A percentile compares a stretch with the other conserved stretches of the same genome.
Evolutionary conservation across 2,797 vertebrate species (phyloP).

Genomic region (Clarias pachynema): DNA sequence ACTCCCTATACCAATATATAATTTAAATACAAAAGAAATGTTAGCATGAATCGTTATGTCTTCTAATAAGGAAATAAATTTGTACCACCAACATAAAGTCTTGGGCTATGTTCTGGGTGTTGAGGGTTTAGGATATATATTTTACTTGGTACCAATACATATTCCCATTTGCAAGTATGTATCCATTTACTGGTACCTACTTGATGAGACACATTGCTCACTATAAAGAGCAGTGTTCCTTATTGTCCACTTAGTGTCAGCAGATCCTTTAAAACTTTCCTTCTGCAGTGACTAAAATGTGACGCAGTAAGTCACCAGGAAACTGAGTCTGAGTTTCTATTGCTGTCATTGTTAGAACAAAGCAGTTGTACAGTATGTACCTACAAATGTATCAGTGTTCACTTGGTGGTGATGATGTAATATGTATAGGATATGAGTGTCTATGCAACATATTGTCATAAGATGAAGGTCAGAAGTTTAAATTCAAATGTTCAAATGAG

Average conservation of each 20-base stretch:
- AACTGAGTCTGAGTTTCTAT: not conserved
- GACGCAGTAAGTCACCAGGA: not conserved
- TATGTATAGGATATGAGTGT: too few species aligned
- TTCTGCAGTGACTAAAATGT: not conserved
- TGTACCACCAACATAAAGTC: not conserved
- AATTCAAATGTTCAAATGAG: too few species aligned
- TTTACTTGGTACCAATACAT: not conserved
- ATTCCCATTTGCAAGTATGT: not conserved
- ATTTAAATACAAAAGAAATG: not conserved
- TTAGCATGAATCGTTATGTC: not conserved
- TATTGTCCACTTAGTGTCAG: conserved; percentile 15
- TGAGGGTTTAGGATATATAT: too few species aligned
- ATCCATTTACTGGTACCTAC: not conserved
- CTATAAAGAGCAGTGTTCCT: not conserved
- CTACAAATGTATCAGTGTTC: not conserved
- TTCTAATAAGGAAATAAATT: not conserved
- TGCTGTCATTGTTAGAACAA: not conserved
- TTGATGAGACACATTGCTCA: not conserved
- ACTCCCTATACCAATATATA: not conserved
- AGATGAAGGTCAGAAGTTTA: too few species aligned
- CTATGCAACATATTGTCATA: too few species aligned
- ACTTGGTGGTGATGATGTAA: not conserved
- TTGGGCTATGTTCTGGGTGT: not conserved
- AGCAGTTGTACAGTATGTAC: not conserved
- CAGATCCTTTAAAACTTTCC: not conserved